Percentiles rank a stretch among this genome's conserved stretches.
These are phyloP conservation scores for Entomobrya multifasciata DNA, from an alignment of 2,888 invertebrate species.

Conservation along the genomic window DNA sequence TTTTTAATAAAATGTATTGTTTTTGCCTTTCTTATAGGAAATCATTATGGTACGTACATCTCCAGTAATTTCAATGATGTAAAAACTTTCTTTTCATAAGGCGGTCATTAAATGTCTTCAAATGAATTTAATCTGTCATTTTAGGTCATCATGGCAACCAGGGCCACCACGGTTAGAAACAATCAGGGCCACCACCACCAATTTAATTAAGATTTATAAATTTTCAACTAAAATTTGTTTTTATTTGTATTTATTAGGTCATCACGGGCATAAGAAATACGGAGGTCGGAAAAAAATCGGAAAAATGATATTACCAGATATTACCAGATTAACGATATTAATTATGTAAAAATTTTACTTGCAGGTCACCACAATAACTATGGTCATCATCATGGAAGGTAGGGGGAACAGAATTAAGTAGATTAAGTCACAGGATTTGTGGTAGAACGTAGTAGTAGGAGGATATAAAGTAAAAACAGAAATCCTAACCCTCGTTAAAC, in stretches of 20 bases:
- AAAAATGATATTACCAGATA: constrained; percentile 47
- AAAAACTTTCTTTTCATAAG: too few relatives aligned
- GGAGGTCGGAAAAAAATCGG: constrained; percentile 65
- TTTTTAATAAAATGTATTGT: neutral
- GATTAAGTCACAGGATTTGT: too few relatives aligned
- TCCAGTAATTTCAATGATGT: too few relatives aligned
- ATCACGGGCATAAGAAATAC: constrained; percentile 55
- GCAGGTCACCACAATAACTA: neutral
- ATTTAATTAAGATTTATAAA: neutral
- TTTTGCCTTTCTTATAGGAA: constrained; percentile 1
- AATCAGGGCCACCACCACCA: too few relatives aligned
- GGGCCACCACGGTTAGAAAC: constrained; percentile 55
- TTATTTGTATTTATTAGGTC: constrained; percentile 14
- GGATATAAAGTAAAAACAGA: too few relatives aligned
- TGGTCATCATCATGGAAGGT: constrained; percentile 68
- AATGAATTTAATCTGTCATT: too few relatives aligned
- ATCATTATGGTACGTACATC: constrained; percentile 51
- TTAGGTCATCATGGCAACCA: constrained; percentile 58
- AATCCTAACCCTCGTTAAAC: too few relatives aligned
- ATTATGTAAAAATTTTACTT: constrained; percentile 2
- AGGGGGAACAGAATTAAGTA: too few relatives aligned
- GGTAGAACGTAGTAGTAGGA: too few relatives aligned
- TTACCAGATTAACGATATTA: neutral
- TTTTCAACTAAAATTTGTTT: neutral
- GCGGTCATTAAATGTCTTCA: too few relatives aligned